phyloP scores from a whole-genome alignment of 2,797 vertebrate genomes.

The Caiman crocodilus region DNA sequence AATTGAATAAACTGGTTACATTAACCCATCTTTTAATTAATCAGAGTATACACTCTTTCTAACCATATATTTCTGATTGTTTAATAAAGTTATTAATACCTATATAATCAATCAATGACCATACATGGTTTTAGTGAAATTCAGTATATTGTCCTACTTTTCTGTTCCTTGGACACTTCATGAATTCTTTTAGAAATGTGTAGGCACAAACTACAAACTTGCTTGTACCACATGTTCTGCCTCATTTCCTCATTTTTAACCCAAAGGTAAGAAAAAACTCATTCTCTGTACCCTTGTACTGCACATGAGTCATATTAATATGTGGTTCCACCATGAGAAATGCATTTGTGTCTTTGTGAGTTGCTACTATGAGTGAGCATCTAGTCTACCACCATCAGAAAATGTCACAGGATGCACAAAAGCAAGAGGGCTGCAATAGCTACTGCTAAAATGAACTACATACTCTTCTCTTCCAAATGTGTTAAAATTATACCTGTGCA shows the following conservation, averaged over 20 bases:
- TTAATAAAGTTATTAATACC: neutral
- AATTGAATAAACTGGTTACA: neutral
- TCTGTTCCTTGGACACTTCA: neutral
- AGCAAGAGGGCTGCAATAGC: too few species aligned
- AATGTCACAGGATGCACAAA: too few species aligned
- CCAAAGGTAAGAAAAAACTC: neutral
- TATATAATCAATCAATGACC: too few species aligned
- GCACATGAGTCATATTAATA: neutral
- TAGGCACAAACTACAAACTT: neutral
- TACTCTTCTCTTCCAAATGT: too few species aligned
- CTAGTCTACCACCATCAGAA: too few species aligned
- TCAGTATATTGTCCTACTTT: neutral
- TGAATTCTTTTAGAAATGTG: neutral
- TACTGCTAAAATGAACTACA: too few species aligned
- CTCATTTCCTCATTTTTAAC: neutral
- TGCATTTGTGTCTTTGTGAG: too few species aligned
- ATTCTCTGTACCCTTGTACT: neutral
- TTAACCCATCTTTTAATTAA: neutral
- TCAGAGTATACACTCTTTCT: neutral
- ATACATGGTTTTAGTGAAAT: neutral
- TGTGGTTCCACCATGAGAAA: too few species aligned
- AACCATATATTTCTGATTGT: neutral
- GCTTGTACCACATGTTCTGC: neutral
- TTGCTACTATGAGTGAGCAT: too few species aligned
- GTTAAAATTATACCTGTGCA: too few species aligned